Conservation (phyloP, 2,113 vertebrate species). For the Hyperopisus bebe region DNA sequence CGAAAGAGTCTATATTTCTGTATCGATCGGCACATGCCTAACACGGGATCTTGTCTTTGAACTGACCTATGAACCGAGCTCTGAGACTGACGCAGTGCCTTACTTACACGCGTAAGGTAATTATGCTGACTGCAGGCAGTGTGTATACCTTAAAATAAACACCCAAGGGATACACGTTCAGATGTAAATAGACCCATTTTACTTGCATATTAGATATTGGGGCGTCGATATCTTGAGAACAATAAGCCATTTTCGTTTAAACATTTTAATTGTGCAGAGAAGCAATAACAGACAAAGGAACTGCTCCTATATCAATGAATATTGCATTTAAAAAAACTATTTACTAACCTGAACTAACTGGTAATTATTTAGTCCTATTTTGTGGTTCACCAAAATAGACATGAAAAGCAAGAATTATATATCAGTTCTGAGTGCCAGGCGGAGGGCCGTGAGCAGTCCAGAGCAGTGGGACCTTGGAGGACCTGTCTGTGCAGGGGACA, state of each 20-base stretch:
- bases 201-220: not conserved
- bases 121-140: not conserved
- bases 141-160: not conserved
- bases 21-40: not conserved
- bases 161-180: not conserved
- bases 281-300: not conserved
- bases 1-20: not conserved
- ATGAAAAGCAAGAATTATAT: not conserved
- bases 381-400: not conserved
- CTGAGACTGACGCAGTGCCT: not conserved
- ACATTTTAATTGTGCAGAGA: not conserved
- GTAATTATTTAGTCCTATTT: not conserved
- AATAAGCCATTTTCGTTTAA: not conserved
- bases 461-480: not conserved
- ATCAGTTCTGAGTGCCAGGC: not conserved
- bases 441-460: not conserved
- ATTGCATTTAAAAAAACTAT: not conserved
- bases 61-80: not conserved
- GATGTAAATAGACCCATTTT: not conserved
- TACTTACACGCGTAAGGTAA: not conserved
- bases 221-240: not conserved
- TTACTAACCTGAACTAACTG: not conserved
- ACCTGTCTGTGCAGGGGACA: no score
- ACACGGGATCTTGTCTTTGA: not conserved
- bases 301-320: not conserved